Evolutionary conservation across 92 coral and sea anemone genomes (phyloP), one percentile per base, ranked within the genome.

Genomic region (Parazoanthus atlanticus): DNA sequence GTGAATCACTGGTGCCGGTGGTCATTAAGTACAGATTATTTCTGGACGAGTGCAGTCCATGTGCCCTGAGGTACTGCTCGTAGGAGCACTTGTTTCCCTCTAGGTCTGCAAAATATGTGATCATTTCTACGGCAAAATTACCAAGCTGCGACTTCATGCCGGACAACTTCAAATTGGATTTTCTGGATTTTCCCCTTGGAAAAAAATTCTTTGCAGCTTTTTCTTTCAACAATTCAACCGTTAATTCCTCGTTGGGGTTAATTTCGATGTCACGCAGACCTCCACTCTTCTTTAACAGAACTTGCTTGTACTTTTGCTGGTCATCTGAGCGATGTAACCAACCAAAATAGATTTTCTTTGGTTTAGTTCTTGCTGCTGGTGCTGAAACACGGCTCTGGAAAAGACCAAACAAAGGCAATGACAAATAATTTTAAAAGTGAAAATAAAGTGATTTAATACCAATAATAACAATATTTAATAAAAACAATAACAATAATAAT

Each of bases 131-230:
- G 7, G 79, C 79, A 74, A 74, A 74, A 74, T 36, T 36, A 34
- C 79, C 79, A 74, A 74, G 79, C 40, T 74, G n/a, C 47, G 10
- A 34, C n/a, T 3, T 36, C 43, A 32, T 31, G 79, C 79, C 34
- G 38, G 79, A 74, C 52, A 74, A 32, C 38, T 74, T 74, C 79
- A 74, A 23, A 34, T 36, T 36, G 38, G 43, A 31, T 32, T 36
- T 74, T 78, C 65, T 43, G 0, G 82, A 46, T 29, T 46, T 78
- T 23, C 65, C 61, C 32, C 46, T 21, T 17, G 82, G 82, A 13
- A 78, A 78, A 78, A 41, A 78, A 25, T 46, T 78, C 65, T 41
- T 78, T 47, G 82, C 82, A 78, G 65, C 64, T 46, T 74, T 74
- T 74, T 0, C 79, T 74, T 49, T 49, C 56, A 49, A 10, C 73